Percentiles rank a stretch among this genome's conserved stretches.
phyloP scores from a whole-genome alignment of 2,113 vertebrate species.

The Myocastor coypus region DNA sequence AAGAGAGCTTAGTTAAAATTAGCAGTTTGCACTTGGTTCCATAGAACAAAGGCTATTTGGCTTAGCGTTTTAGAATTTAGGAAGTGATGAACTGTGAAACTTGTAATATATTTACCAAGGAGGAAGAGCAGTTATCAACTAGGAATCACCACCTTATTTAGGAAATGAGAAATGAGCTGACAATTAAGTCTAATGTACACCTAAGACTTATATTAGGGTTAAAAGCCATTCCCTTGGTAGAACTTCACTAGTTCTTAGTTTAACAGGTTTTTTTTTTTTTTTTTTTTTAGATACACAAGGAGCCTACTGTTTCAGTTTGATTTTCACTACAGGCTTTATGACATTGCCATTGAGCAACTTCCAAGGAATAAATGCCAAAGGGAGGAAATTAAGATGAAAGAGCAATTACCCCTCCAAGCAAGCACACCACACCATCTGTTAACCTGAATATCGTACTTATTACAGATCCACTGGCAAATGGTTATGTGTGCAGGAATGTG shows the following conservation, averaged over 20 bases:
- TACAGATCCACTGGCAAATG: slow-evolving; percentile 66
- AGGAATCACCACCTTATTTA: slow-evolving; percentile 15
- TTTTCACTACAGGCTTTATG: slow-evolving; percentile 65
- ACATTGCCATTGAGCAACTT: slow-evolving; percentile 63
- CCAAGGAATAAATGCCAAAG: slow-evolving; percentile 72
- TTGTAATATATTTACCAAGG: background rate
- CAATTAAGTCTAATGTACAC: background rate
- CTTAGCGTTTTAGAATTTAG: slow-evolving; percentile 42
- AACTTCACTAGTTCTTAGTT: slow-evolving; percentile 33
- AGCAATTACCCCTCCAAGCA: slow-evolving; percentile 71
- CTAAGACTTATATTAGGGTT: slow-evolving; percentile 26
- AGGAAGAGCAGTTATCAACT: slow-evolving; percentile 8
- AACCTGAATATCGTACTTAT: slow-evolving; percentile 58
- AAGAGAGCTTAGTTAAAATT: background rate
- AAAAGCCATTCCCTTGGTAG: slow-evolving; percentile 25
- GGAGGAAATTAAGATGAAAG: slow-evolving; percentile 75
- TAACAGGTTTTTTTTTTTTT: slow-evolving; percentile 33
- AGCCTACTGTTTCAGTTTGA: slow-evolving; percentile 50
- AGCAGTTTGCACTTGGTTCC: background rate
- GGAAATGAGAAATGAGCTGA: background rate
- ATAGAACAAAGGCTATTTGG: slow-evolving; percentile 23
- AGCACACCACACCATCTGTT: slow-evolving; percentile 74
- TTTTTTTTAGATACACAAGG: slow-evolving; percentile 58
- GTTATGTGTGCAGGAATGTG: slow-evolving; percentile 68
- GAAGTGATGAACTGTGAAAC: background rate